Base-by-base conservation (phyloP, 2,113 vertebrate genomes). In the Carettochelys insculpta region DNA sequence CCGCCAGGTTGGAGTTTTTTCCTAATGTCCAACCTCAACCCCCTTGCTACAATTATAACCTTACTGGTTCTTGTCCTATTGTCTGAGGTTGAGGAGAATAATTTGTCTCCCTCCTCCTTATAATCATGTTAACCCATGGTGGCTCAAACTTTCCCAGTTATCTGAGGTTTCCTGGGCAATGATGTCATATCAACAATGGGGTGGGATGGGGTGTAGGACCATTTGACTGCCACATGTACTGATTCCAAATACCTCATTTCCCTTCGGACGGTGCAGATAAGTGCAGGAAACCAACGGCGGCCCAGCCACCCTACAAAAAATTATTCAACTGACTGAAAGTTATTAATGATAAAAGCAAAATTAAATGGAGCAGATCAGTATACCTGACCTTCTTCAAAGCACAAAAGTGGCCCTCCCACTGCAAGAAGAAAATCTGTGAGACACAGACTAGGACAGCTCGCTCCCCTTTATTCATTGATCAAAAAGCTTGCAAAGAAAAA, bases 401-500 rank as follows among this genome's bases (percentile, higher is more conserved):
- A 38, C 22, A 90, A 75, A 11, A 65, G 9, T 31, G 4, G 10
- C 76, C 24, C 6, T 82, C 24, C n/a, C 77, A 31, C 22, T 34
- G 27, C 0, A 0, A 81, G 77, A 83, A 92, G 34, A 7, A n/a
- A 24, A 19, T 11, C n/a, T 79, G 4, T 41, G 51, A 79, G 77
- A 51, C 54, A 80, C 43, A 29, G 38, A 25, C 38, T 41, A 24
- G 7, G 2, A 76, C 52, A 20, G 31, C 86, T 86, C 48, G 43
- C 76, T 79, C 87, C 68, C 38, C 52, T 83, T 92, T 58, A 88
- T 86, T 91, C 58, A 56, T 56, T 48, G 43, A 80, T 86, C 75
- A 51, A 47, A 61, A 83, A 90, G 48, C 48, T 41, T 52, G 51
- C 58, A 29, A 90, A 89, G 81, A 91, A 43, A 38, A 93, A 82